Base-by-base conservation (phyloP, 1,140 invertebrate species). In the Drosophila littoralis region DNA sequence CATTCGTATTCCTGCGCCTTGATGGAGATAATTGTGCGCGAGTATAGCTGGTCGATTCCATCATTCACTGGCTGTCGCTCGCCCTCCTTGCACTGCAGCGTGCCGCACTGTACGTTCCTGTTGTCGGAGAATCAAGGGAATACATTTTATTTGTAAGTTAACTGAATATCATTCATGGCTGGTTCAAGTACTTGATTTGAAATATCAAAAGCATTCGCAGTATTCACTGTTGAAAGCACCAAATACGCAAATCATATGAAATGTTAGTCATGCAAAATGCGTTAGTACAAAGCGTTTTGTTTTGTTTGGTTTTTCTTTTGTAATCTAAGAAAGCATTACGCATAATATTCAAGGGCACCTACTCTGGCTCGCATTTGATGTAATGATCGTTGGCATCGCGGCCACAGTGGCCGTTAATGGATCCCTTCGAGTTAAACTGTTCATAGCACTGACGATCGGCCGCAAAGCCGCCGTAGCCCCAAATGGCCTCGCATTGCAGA, bases 381-480 rank as follows among this genome's bases (percentile, higher is more conserved):
- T 95, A 97, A 89, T 96, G 95, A 28, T 97, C 97, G 73, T 94
- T 94, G 12, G 92, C 79, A 90, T 98, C 96, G 48, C 95, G 95
- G 1, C 98, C 98, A 93, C 98, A 99, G 92, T 99, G 97, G 0
- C 98, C 98, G 79, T 96, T 98, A 55, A 97, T 96, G 5, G 97
- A 97, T 9, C 98, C 98, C 86, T 98, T 97, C 0, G 97, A 96
- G 92, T 99, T 99, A 93, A 98, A 99, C 90, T 97, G 95, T 69
- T 98, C 96, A 93, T 96, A 99, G 93, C 98, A 99, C 76, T 97
- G 94, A 46, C 95, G 94, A 90, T 98, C 97, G 2, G 96, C 96
- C 0, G 95, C 95, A 55, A 94, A 93, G 1, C 96, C 95, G 6
- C 96, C 96, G 79, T 95, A 95, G 8, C 98, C 98, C 98, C 98